phyloP scores from a whole-genome alignment of 2,888 invertebrate genomes.

The Scotopteryx bipunctaria region DNA sequence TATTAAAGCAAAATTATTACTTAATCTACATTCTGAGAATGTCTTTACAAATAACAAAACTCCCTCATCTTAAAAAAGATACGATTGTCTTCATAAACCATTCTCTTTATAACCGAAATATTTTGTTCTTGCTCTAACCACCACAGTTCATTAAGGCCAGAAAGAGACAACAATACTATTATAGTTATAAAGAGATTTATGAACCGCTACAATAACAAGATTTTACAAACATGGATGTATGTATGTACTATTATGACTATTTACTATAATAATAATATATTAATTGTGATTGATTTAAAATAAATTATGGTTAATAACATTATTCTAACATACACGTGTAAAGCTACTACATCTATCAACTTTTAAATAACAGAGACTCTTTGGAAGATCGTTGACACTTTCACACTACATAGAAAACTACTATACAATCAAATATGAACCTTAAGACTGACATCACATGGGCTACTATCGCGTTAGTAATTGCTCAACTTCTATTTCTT shows the following conservation, averaged over 20 bases:
- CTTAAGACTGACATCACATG: not conserved
- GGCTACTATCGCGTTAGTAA: too few species aligned
- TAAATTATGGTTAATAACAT: slow-evolving; percentile 11
- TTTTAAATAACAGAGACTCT: slow-evolving; percentile 35
- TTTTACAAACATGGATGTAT: not conserved
- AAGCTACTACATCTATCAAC: slow-evolving; percentile 23
- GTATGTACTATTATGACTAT: too few species aligned
- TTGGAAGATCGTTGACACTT: slow-evolving; percentile 43
- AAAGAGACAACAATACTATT: not conserved
- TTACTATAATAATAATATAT: slow-evolving; percentile 1
- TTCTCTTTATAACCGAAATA: not conserved
- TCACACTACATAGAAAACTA: slow-evolving; percentile 34
- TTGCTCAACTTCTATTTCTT: too few species aligned
- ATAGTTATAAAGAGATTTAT: not conserved
- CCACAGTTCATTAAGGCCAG: not conserved
- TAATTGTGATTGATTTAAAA: slow-evolving; percentile 15
- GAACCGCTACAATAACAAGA: not conserved
- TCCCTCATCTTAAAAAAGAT: not conserved
- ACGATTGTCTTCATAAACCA: not conserved
- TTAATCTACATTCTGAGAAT: slow-evolving; percentile 71
- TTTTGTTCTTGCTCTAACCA: not conserved
- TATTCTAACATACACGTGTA: slow-evolving; percentile 21
- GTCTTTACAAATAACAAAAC: slow-evolving; percentile 34
- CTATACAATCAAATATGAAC: slow-evolving; percentile 10
- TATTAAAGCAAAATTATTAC: slow-evolving; percentile 63